Percentiles rank a stretch among this genome's conserved stretches.
Conservation (phyloP, 2,113 vertebrate species). For the Pelecanoides urinatrix region DNA sequence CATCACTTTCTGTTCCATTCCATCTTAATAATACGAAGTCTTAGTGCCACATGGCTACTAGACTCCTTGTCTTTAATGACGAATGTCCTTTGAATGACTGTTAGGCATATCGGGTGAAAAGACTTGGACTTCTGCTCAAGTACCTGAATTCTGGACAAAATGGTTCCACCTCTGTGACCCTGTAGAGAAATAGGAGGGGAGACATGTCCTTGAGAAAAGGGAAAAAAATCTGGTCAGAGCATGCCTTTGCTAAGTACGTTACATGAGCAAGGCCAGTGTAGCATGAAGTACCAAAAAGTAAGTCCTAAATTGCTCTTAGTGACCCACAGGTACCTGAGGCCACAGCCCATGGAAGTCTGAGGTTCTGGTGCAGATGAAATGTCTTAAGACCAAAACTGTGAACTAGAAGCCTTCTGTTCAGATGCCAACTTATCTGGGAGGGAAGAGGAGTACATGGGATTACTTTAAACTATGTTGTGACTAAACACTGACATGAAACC, state of each 20-base stretch:
- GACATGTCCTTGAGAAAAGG: neutral
- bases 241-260: neutral
- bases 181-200: neutral
- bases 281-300: neutral
- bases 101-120: neutral
- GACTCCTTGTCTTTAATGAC: neutral
- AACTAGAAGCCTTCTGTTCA: neutral
- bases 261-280: neutral
- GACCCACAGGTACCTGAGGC: neutral
- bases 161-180: neutral
- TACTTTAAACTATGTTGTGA: neutral
- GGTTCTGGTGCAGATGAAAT: neutral
- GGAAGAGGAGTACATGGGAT: neutral
- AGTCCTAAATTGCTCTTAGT: neutral
- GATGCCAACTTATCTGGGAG: neutral
- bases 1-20: neutral
- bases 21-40: neutral
- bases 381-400: neutral
- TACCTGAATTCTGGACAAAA: constrained; percentile 1
- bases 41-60: neutral
- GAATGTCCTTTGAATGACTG: neutral
- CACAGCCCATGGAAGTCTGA: neutral
- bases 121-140: neutral
- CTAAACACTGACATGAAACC: neutral
- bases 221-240: neutral